These are phyloP conservation scores for Andricus grossulariae DNA, from an alignment of 1,140 invertebrate species.

Conservation along the genomic window DNA sequence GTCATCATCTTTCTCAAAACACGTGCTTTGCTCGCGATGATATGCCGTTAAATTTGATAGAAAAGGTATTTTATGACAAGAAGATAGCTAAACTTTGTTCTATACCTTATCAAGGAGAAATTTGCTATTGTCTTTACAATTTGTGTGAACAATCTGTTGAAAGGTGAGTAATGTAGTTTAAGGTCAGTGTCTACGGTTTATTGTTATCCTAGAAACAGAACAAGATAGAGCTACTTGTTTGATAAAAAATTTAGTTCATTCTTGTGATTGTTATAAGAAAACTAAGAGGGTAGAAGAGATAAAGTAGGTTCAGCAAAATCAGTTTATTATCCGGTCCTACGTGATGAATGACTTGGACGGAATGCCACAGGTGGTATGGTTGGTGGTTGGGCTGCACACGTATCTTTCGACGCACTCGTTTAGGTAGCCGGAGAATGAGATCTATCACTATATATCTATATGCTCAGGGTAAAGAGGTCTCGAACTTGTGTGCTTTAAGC, in stretches of 20 bases:
- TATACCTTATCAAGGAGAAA: background rate
- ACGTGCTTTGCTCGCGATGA: background rate
- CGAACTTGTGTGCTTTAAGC: conserved; percentile 16
- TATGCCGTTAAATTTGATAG: too few species aligned
- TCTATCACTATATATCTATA: conserved; percentile 16
- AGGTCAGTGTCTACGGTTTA: too few species aligned
- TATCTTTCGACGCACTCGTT: conserved; percentile 13
- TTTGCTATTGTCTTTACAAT: background rate
- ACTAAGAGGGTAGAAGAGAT: background rate
- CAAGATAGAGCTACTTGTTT: background rate
- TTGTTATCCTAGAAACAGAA: background rate
- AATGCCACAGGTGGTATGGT: conserved; percentile 60
- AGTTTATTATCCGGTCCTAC: background rate
- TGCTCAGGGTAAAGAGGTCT: conserved; percentile 1
- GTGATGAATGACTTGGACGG: conserved; percentile 43
- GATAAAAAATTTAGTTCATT: background rate
- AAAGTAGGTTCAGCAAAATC: background rate
- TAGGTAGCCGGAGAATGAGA: conserved; percentile 4
- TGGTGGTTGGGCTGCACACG: conserved; percentile 36
- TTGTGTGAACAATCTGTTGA: background rate
- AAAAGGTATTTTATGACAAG: too few species aligned
- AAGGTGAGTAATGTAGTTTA: too few species aligned
- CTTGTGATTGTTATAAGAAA: background rate
- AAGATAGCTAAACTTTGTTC: too few species aligned
- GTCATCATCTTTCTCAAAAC: background rate